Conservation (phyloP, 2,888 invertebrate species). For the Phymatocera aterrima region DNA sequence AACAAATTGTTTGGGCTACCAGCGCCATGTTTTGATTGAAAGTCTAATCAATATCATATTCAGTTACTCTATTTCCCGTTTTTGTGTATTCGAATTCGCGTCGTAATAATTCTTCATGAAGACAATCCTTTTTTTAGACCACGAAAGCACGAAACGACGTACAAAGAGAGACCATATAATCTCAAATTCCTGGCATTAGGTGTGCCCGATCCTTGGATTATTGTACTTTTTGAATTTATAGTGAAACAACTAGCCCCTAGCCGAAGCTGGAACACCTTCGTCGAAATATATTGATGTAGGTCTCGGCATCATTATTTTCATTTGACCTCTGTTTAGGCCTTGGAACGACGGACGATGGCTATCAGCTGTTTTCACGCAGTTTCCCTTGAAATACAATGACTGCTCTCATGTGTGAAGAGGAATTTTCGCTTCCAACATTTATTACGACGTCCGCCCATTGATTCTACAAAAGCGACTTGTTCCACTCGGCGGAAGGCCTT, state of each 20-base stretch:
- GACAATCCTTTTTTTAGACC: background rate
- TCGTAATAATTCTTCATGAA: no score
- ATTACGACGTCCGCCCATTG: slow-evolving; percentile 39
- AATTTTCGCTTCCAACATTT: slow-evolving; percentile 26
- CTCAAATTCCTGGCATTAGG: background rate
- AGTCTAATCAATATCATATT: no score
- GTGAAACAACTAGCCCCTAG: slow-evolving; percentile 42
- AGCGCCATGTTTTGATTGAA: no score
- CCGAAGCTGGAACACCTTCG: slow-evolving; percentile 49
- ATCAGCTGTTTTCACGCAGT: slow-evolving; percentile 56
- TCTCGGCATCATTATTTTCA: slow-evolving; percentile 31
- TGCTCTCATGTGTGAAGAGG: slow-evolving; percentile 55
- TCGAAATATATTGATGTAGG: slow-evolving; percentile 41
- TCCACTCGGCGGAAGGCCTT: background rate
- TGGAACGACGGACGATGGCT: slow-evolving; percentile 59
- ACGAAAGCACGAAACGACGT: background rate
- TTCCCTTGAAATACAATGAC: slow-evolving; percentile 55
- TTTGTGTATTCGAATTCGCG: no score
- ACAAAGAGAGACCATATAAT: background rate
- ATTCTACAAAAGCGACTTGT: slow-evolving; percentile 9
- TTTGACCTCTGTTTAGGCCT: slow-evolving; percentile 49
- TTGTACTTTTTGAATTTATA: slow-evolving; percentile 12
- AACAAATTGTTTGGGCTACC: no score
- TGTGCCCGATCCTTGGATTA: background rate
- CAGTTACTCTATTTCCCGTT: no score